Evolutionary conservation across 2,797 vertebrate species (phyloP), one percentile per base, ranked within the genome.

Genomic region (Macrochelys suwanniensis): DNA sequence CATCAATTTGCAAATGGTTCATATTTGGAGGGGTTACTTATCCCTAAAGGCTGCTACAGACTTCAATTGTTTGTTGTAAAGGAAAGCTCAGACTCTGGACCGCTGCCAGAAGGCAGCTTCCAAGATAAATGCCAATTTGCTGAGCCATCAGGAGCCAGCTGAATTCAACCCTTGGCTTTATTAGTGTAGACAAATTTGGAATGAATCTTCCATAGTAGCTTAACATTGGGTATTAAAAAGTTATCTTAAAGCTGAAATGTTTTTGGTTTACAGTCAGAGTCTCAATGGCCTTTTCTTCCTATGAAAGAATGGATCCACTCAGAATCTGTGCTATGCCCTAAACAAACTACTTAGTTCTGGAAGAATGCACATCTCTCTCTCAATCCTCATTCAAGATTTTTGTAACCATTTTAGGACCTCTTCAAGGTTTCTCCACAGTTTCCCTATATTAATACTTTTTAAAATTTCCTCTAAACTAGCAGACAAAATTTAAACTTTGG

Each of bases 301-400:
- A 80, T 85, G 4, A 11, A 6, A 84, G 80, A 51, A 96, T 86
- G 26, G 71, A 91, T 96, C 96, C 92, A 89, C 90, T 71, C 37
- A 42, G n/a, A 42, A 42, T 45, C 26, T 61, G 50, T 33, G 19
- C 47, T 51, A 37, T 17, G 17, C 71, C 33, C 45, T 50, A 51
- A 33, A 51, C 42, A 51, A 47, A 84, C 6, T 31, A 26, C 12
- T 54, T 37, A 37, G 68, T 42, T 42, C 10, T 31, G 25, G 33
- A 80, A 56, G 59, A 42, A 81, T 71, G 47, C 21, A 42, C 25
- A n/a, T 47, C 77, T 82, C 28, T 71, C 59, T 80, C 33, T 37
- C 15, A 21, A 28, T 54, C 51, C 26, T 49, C 78, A 84, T 45
- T 47, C 19, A 5, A 49, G 7, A 37, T 33, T 90, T 28, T 65